A percentile compares a stretch with the other conserved stretches of the same genome.
phyloP scores from a whole-genome alignment of 2,888 invertebrate species.

The Eutolmus rufibarbis region DNA sequence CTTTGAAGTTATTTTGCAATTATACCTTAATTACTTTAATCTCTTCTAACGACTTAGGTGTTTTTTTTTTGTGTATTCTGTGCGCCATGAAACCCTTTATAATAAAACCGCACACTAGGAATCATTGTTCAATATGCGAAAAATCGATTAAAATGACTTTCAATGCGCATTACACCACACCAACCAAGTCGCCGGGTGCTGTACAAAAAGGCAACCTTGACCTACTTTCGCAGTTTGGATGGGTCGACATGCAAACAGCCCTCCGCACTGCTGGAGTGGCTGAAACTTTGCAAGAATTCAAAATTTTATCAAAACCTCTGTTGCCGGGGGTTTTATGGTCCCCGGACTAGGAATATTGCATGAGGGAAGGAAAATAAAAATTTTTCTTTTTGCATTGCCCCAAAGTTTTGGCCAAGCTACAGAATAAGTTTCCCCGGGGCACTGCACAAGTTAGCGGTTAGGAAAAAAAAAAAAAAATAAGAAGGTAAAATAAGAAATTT shows the following conservation, averaged over 20 bases:
- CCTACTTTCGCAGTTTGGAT: conserved; percentile 10
- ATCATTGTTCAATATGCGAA: not conserved
- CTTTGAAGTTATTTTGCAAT: not conserved
- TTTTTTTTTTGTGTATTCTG: not conserved
- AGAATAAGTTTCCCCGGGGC: not conserved
- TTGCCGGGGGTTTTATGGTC: not conserved
- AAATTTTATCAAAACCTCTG: not conserved
- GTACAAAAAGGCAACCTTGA: conserved; percentile 9
- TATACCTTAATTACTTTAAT: not conserved
- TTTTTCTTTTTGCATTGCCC: not conserved
- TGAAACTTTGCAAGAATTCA: not conserved
- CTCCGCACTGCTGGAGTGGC: not conserved
- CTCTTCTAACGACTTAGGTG: too few relatives aligned
- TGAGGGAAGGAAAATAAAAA: not conserved
- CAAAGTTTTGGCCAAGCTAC: not conserved
- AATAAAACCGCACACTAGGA: not conserved
- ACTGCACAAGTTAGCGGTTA: not conserved
- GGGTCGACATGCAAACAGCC: not conserved
- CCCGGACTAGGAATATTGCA: not conserved
- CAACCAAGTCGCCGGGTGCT: not conserved
- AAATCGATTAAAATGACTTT: not conserved
- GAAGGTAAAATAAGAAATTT: not conserved
- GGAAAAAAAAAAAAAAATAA: not conserved
- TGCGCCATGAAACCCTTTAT: not conserved
- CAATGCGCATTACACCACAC: conserved; percentile 19